Evolutionary conservation across 2,888 invertebrate species (phyloP), one percentile per base, ranked within the genome.

Genomic region (Teinopalpus imperialis): DNA sequence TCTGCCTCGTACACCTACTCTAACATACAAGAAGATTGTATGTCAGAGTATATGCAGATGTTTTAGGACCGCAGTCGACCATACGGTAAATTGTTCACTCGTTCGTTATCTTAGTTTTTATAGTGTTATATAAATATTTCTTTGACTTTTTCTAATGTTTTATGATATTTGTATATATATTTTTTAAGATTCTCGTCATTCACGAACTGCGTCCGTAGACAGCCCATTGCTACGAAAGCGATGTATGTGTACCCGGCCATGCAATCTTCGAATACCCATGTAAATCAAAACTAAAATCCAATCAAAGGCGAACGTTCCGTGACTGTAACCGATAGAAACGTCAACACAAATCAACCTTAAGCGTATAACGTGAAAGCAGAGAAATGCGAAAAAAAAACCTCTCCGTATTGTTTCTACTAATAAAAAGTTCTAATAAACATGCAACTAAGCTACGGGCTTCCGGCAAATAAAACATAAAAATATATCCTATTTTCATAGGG

Each of bases 401-500:
- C 34, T 2, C 58, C 64, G 74, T 75, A 82, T 81, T 77, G 74
- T 81, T 75, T 81, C 82, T 85, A 87, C 81, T 87, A 88, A 88
- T 87, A 88, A 87, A 86, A 87, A 87, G 66, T 86, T 85, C 85
- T 86, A 87, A 87, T 88, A 88, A 88, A 87, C 87, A 88, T 87
- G 87, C 87, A 87, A 87, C 87, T 88, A 87, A 88, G 83, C 86
- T 79, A 74, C 80, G 71, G 73, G 79, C 86, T 88, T 88, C 87
- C 87, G 88, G 82, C 80, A 83, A 88, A 88, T 88, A 87, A 88
- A 88, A 88, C 87, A 88, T 88, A 88, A 88, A 88, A 88, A 88
- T 88, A 88, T 87, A 87, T 87, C 88, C 88, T 87, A 88, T 88
- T 88, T 88, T 87, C 86, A 87, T 87, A 86, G 88, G 87, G 85